Base-by-base conservation (phyloP, 2,888 invertebrate genomes). In the Thymelicus lineola region DNA sequence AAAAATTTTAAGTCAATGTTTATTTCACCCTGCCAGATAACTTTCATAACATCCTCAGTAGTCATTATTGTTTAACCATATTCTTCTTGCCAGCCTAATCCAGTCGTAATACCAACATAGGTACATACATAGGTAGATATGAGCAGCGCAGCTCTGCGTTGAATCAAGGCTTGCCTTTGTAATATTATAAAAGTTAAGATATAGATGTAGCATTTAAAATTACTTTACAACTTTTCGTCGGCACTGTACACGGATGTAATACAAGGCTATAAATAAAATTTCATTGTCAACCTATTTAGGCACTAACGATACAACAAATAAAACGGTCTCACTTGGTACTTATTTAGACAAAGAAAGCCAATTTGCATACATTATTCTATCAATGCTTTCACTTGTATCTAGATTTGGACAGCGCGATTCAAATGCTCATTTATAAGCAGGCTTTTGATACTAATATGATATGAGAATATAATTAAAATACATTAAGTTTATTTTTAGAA, bases 311-410 rank as follows among this genome's bases (percentile, higher is more conserved):
- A 62, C 46, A 57, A 55, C 62, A 45, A 62, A 61, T 57, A 62
- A 42, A 67, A 60, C 53, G n/a, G 38, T 60, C 60, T 60, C 66
- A 60, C 45, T 61, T 55, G 36, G 15, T 38, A 35, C 68, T 55
- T 68, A 68, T 68, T 68, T 68, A 68, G 68, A 68, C 68, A 68
- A 68, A 62, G 68, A 68, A 68, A 68, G 68, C 28, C 61, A 57
- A 68, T 68, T 68, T 62, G 67, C 61, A 67, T 67, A 36, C 38
- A 28, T 50, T 53, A 53, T 60, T 61, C 42, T 45, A 67, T 55
- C 55, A 35, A n/a, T 45, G 17, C 61, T 67, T 61, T 67, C 67
- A 61, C 66, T 67, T 53, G 53, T 45, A 66, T 53, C 66, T 67
- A 67, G 60, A 67, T 67, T 67, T 67, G 59, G 66, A 50, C 35